Percentiles rank a stretch among this genome's conserved stretches.
phyloP scores from a whole-genome alignment of 1,140 invertebrate genomes.

The Sminthurides bifidus region DNA sequence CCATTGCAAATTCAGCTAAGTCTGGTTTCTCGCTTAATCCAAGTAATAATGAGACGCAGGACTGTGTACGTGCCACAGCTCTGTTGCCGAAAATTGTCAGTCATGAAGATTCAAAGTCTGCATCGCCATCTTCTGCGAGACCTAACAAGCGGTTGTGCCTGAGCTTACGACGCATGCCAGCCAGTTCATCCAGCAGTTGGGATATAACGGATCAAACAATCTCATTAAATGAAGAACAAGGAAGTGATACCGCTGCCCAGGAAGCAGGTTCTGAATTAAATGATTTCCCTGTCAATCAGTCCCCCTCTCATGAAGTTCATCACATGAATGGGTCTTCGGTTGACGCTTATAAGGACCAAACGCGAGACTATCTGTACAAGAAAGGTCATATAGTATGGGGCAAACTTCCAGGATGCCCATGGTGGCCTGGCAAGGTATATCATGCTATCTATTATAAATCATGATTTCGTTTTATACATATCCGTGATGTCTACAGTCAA shows the following conservation, averaged over 20 bases:
- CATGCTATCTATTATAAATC: not conserved
- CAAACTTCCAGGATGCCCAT: conserved; percentile 18
- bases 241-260: no score
- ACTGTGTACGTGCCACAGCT: not conserved
- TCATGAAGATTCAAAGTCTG: not conserved
- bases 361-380: conserved; percentile 4
- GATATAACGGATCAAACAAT: not conserved
- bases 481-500: not conserved
- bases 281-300: conserved; percentile 4
- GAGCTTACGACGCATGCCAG: not conserved
- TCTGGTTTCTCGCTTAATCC: not conserved
- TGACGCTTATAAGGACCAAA: conserved; percentile 2
- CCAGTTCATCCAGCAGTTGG: not conserved
- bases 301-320: not conserved
- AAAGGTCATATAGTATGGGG: conserved; percentile 21
- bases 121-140: not conserved
- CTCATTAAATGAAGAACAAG: no score
- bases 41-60: not conserved
- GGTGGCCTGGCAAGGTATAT: conserved; percentile 25
- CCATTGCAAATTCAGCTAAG: not conserved
- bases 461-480: not conserved
- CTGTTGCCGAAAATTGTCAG: not conserved
- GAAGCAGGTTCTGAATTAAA: not conserved
- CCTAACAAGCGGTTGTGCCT: not conserved
- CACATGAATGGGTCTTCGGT: not conserved